Evolutionary conservation across 2,113 vertebrate genomes (phyloP), one percentile per base, ranked within the genome.

Genomic region (Myrmecophaga tridactyla): DNA sequence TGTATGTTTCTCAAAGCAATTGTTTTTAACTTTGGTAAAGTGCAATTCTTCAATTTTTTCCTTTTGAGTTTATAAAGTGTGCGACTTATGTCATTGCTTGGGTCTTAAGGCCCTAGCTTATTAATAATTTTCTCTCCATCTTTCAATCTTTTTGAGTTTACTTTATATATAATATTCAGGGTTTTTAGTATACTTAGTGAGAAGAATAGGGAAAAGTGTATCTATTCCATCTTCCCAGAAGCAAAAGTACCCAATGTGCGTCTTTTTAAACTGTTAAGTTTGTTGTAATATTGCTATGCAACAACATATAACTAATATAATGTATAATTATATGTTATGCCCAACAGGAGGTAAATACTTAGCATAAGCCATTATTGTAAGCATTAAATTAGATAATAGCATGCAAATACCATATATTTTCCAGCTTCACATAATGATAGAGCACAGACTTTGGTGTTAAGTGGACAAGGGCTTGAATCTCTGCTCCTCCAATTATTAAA

Each of bases 201-300:
- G 69, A 77, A 25, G 7, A 23, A 73, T 58, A 86, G 34, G 27
- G 56, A 63, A 87, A 46, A 6, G 23, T 39, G 60, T 23, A 86
- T 20, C 21, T 80, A 89, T 18, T 60, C 34, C 18, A 86, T 51
- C 48, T 90, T 51, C 11, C 20, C 90, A 21, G 29, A 90, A n/a
- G 34, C 20, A 80, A 21, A 75, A 60, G 46, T 58, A 29, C 8
- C 29, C 75, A 25, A 14, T 10, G 17, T 65, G 25, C 58, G 36
- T 65, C n/a, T 85, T 90, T 80, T 93, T 89, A 92, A 84, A n/a
- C 41, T 84, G 41, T 18, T 77, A 77, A 73, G 4, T 58, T 93
- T 93, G 21, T 23, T 41, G 43, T 73, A 65, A 93, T 70, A 62
- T 23, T 34, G 14, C 46, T n/a, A 75, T 31, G 13, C 5, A 41